phyloP scores from a whole-genome alignment of 2,113 vertebrate species.

The Lutjanus erythropterus region DNA sequence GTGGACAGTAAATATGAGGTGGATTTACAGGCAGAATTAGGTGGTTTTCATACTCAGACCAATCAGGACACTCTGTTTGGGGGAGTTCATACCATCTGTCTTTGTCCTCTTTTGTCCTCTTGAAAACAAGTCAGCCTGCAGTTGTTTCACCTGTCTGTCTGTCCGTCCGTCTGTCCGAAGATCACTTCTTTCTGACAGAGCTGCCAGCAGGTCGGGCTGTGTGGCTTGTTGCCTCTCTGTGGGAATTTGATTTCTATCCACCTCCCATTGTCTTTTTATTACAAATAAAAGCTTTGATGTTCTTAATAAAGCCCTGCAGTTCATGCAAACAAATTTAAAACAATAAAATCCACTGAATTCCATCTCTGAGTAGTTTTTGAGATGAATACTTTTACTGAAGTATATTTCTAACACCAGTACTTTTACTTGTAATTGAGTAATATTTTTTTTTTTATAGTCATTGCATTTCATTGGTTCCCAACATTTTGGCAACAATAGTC shows the following conservation, averaged over 20 bases:
- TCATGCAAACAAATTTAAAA: no score
- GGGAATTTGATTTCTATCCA: not conserved
- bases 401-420: no score
- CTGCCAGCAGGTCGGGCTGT: not conserved
- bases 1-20: constrained; percentile 21
- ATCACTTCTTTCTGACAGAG: not conserved
- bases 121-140: not conserved
- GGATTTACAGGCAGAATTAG: constrained; percentile 37
- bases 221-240: not conserved
- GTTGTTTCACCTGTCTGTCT: not conserved
- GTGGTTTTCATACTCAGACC: constrained; percentile 24
- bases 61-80: constrained; percentile 28
- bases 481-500: no score
- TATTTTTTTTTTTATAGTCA: no score
- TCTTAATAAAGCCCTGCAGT: not conserved
- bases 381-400: no score
- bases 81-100: constrained; percentile 12
- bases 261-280: not conserved
- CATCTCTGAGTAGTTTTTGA: no score
- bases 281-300: not conserved
- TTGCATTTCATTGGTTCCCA: no score
- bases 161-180: not conserved
- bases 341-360: no score
- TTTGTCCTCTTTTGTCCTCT: not conserved
- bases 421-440: no score